Base-by-base conservation (phyloP, 2,797 vertebrate species). In the Zenarchopterus dispar region DNA sequence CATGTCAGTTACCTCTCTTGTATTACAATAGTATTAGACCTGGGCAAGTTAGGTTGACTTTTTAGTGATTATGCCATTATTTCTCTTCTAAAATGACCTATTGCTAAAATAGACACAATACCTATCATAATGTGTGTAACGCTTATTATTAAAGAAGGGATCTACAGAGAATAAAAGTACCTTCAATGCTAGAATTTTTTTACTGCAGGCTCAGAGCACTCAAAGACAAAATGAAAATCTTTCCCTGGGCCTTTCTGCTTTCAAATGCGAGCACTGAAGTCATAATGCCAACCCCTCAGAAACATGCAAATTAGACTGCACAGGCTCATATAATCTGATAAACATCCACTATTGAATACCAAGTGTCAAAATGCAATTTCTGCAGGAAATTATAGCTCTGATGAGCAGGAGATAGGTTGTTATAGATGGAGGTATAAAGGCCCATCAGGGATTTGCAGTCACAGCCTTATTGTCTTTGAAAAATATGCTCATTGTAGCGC, bases 281-380 rank as follows among this genome's bases (percentile, higher is more conserved):
- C 76, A 62, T 79, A 81, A 77, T 3, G 68, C 65, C 31, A 22
- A 65, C 77, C 65, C 66, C 73, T 77, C 55, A 44, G 84, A 88
- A 86, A 80, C 66, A 87, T 88, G 84, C 80, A 91, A 89, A 92
- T 91, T 22, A 87, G 80, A 82, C 84, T 74, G 82, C 84, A 78
- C 78, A 66, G 81, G 48, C 87, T 88, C 78, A 70, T 75, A 80
- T 74, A 78, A 88, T 89, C 84, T 81, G 85, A 90, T 90, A 89
- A 88, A 89, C 81, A 88, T 67, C 79, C 75, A 83, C 78, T 63
- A 82, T 79, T 84, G 86, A 88, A 91, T 87, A 87, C 79, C 77
- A 84, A 88, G 80, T 78, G 81, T 67, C 77, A 78, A 70, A 85
- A 86, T 18, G 49, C 77, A 86, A 84, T 89, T 87, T 90, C 81